These are phyloP conservation scores for Panthera uncia DNA, from an alignment of 2,113 vertebrate species.

Conservation along the genomic window DNA sequence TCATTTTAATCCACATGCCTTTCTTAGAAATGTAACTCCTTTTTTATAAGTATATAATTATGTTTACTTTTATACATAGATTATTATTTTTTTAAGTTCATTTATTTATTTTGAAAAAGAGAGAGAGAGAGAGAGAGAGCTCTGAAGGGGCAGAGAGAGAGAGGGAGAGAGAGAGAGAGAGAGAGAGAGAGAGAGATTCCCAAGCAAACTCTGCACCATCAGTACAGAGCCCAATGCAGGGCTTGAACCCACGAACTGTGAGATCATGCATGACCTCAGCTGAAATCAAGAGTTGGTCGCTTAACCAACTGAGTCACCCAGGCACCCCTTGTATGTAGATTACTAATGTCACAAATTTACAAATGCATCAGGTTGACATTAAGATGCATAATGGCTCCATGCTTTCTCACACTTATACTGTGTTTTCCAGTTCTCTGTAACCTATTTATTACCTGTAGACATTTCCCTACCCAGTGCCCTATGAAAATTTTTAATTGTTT, in stretches of 20 bases:
- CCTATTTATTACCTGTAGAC: not conserved
- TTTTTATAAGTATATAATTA: slow-evolving; percentile 2
- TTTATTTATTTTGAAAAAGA: no score
- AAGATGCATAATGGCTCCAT: not conserved
- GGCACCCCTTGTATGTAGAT: not conserved
- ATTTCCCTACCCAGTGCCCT: not conserved
- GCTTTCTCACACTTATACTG: not conserved
- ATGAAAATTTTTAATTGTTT: not conserved
- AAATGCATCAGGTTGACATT: not conserved
- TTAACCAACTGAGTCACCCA: no score
- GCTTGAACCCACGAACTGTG: no score
- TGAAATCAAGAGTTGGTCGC: no score
- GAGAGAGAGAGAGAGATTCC: no score
- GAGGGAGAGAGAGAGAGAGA: no score
- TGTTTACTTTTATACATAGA: not conserved
- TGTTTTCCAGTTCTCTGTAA: not conserved
- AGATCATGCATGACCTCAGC: no score
- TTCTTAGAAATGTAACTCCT: slow-evolving; percentile 1
- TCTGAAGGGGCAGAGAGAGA: no score
- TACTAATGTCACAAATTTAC: not conserved
- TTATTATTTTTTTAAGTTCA: not conserved
- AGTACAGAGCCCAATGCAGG: no score
- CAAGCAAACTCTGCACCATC: no score
- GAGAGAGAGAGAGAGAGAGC: no score
- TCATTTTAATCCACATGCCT: not conserved